Evolutionary conservation across 53 echinoderm and acorn worm species (phyloP), one percentile per base, ranked within the genome.

Genomic region (Luidia sarsii): DNA sequence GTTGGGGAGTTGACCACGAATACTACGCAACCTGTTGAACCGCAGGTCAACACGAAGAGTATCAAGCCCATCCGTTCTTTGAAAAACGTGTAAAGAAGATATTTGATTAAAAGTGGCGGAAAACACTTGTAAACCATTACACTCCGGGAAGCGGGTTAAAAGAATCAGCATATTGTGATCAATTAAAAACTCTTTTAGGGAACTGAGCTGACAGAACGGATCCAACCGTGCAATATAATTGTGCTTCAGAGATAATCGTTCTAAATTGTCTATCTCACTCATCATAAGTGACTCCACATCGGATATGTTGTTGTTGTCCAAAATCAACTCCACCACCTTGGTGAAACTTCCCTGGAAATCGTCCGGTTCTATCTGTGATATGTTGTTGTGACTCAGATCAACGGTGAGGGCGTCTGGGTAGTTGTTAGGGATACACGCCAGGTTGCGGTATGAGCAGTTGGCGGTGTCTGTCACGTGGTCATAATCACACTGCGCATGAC

Each of bases 361-460:
- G n/a, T n/a, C n/a, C n/a, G n/a, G n/a, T n/a, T 56, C 21, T n/a
- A 80, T 32, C 3, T 21, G 2, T 34, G 48, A 48, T 48, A 80
- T 80, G 20, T 48, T 50, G 31, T 80, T 80, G 65, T 64, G 65
- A 25, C 65, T 80, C 5, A 80, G 65, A 80, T 80, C 65, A 64
- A 80, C 65, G 30, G 45, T 11, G 61, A 60, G 25, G 48, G 79
- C 60, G 59, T 79, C 63, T 29, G 79, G 79, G 45, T 80, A 80
- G 65, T 80, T 80, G 65, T 11, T 25, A 20, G 80, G 80, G 51
- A 80, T 80, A 37, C 81, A 81, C 39, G 52, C 27, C 35, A 80
- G 80, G 45, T 39, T 53, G 3, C 51, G 66, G 6, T 38, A 67
- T 2, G 81, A 32, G 32, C 81, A 81, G 66, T 81, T 29, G 15